A percentile compares a stretch with the other conserved stretches of the same genome.
Evolutionary conservation across 2,113 vertebrate genomes (phyloP).

Genomic region (Cavia aperea): DNA sequence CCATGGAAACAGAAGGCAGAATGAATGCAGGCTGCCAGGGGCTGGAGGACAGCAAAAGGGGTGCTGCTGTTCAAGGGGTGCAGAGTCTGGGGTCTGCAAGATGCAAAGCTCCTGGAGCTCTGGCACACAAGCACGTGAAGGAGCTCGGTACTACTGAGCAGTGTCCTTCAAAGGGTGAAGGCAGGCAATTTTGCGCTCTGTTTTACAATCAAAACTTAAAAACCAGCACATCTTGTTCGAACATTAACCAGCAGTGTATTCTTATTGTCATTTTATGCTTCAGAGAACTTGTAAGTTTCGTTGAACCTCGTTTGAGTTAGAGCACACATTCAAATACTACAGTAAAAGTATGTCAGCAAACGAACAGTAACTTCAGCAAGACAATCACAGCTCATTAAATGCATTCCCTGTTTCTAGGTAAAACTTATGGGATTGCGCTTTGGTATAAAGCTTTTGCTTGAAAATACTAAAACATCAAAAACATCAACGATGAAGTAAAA

Average conservation of each 20-base stretch:
- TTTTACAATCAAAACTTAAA: neutral
- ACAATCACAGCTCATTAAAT: neutral
- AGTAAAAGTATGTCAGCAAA: neutral
- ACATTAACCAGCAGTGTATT: neutral
- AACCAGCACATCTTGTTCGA: neutral
- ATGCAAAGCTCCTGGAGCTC: neutral
- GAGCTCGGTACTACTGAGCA: neutral
- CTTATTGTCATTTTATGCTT: neutral
- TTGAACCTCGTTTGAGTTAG: neutral
- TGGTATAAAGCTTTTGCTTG: neutral
- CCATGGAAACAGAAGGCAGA: neutral
- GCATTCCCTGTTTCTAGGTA: neutral
- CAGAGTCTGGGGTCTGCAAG: neutral
- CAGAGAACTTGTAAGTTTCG: neutral
- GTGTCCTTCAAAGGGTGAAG: accelerated
- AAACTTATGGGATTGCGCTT: neutral
- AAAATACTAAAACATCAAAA: neutral
- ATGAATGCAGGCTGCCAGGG: neutral
- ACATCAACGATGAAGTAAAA: neutral
- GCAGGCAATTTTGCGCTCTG: neutral
- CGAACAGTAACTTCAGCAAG: neutral
- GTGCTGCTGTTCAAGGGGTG: neutral
- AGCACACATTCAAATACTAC: neutral
- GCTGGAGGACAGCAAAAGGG: neutral
- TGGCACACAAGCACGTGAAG: accelerated